phyloP scores from a whole-genome alignment of 2,113 vertebrate genomes.

The Pycnonotus jocosus region DNA sequence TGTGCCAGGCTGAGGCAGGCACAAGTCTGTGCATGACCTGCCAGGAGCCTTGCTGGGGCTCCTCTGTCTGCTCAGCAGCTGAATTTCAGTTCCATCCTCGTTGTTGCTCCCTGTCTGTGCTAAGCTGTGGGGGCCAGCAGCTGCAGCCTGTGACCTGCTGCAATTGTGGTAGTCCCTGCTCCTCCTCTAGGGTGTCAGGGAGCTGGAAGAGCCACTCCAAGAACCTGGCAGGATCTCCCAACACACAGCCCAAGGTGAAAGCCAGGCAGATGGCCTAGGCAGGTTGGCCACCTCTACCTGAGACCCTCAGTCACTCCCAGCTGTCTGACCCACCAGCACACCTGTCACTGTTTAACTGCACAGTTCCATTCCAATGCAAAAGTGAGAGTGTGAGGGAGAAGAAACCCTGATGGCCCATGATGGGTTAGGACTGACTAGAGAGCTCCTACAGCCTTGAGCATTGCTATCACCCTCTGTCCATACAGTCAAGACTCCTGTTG shows the following conservation, averaged over 20 bases:
- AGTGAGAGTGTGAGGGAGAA: fast-evolving
- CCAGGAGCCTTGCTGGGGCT: not conserved
- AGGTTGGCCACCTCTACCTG: not conserved
- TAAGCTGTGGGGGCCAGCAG: not conserved
- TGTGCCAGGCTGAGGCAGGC: not conserved
- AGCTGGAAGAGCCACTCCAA: not conserved
- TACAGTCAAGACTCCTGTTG: not conserved
- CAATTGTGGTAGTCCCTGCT: not conserved
- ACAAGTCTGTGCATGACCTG: not conserved
- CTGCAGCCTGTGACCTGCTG: not conserved
- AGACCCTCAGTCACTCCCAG: not conserved
- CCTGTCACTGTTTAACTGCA: not conserved
- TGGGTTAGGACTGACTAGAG: not conserved
- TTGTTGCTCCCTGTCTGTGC: fast-evolving
- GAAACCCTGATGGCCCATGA: not conserved
- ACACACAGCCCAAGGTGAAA: not conserved
- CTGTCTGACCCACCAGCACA: not conserved
- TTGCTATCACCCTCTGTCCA: not conserved
- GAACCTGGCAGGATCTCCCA: not conserved
- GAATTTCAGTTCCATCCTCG: not conserved
- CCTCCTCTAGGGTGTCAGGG: not conserved
- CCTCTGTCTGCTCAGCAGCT: fast-evolving
- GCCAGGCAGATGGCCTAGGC: not conserved
- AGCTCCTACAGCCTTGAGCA: not conserved
- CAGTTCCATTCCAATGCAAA: not conserved